These are phyloP conservation scores for Lypha dubia DNA, from an alignment of 2,888 invertebrate species.

Conservation along the genomic window DNA sequence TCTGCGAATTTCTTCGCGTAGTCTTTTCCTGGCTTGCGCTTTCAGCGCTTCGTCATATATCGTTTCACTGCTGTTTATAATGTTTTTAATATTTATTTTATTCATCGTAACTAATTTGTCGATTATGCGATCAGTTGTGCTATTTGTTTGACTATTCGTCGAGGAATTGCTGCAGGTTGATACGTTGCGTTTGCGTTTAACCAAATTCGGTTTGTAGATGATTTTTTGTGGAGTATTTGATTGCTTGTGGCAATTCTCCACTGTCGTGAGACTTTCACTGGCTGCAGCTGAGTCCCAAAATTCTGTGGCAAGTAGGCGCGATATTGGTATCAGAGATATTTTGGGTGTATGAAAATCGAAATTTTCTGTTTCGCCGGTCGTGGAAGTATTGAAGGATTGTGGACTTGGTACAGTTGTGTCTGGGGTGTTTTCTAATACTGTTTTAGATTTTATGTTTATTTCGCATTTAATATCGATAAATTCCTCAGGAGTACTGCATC, in stretches of 20 bases:
- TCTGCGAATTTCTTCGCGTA: slow-evolving; percentile 80
- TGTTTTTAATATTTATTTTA: slow-evolving; percentile 80
- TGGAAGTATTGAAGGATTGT: neutral
- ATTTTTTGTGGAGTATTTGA: slow-evolving; percentile 20
- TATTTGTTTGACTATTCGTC: slow-evolving; percentile 74
- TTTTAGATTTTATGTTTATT: neutral
- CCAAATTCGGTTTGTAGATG: slow-evolving; percentile 73
- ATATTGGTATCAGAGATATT: slow-evolving; percentile 79
- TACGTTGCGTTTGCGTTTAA: slow-evolving; percentile 69
- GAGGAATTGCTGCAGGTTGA: slow-evolving; percentile 75
- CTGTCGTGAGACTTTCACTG: slow-evolving; percentile 53
- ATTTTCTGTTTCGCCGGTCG: slow-evolving; percentile 40
- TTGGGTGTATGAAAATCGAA: slow-evolving; percentile 72
- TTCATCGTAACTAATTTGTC: slow-evolving; percentile 81
- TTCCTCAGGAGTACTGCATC: neutral
- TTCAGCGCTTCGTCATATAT: slow-evolving; percentile 82
- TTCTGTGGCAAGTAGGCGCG: slow-evolving; percentile 74
- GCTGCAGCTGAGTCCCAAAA: slow-evolving; percentile 74
- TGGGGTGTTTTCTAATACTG: slow-evolving; percentile 36
- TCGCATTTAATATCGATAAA: neutral
- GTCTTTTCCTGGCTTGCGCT: slow-evolving; percentile 78
- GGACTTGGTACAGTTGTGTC: slow-evolving; percentile 16
- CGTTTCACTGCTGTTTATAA: slow-evolving; percentile 81
- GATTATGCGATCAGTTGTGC: slow-evolving; percentile 73
- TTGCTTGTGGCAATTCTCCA: slow-evolving; percentile 18